Evolutionary conservation across 1,140 invertebrate species (phyloP).

Genomic region (Achroia grisella): DNA sequence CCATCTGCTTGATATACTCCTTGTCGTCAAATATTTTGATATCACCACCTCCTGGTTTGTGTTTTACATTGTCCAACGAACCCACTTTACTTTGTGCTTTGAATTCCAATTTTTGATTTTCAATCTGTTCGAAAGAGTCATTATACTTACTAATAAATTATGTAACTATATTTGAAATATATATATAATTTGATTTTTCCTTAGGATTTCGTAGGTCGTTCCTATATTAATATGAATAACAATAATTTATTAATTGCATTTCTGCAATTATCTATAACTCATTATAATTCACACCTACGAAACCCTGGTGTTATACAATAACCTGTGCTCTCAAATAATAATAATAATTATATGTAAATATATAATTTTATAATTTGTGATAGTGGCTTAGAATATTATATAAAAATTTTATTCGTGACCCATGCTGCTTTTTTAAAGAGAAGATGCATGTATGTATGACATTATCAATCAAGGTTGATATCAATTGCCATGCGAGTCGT

Average conservation of each 20-base stretch:
- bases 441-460: background rate
- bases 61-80: conserved; percentile 94
- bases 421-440: background rate
- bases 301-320: conserved; percentile 1
- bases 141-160: conserved; percentile 23
- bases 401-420: background rate
- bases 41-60: conserved; percentile 94
- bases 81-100: conserved; percentile 92
- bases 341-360: background rate
- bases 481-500: conserved; percentile 22
- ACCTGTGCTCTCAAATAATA: background rate
- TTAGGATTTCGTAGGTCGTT: conserved; percentile 9
- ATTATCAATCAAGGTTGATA: conserved; percentile 26
- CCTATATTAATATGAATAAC: background rate
- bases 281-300: background rate
- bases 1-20: conserved; percentile 90
- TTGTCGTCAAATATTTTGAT: conserved; percentile 96
- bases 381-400: background rate
- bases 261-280: conserved; percentile 7
- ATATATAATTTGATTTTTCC: background rate
- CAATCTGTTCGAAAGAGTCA: conserved; percentile 81
- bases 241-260: background rate
- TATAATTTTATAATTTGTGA: conserved; percentile 1
- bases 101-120: conserved; percentile 89
- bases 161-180: background rate